phyloP scores from a whole-genome alignment of 2,113 vertebrate species.

The Ginglymostoma cirratum region DNA sequence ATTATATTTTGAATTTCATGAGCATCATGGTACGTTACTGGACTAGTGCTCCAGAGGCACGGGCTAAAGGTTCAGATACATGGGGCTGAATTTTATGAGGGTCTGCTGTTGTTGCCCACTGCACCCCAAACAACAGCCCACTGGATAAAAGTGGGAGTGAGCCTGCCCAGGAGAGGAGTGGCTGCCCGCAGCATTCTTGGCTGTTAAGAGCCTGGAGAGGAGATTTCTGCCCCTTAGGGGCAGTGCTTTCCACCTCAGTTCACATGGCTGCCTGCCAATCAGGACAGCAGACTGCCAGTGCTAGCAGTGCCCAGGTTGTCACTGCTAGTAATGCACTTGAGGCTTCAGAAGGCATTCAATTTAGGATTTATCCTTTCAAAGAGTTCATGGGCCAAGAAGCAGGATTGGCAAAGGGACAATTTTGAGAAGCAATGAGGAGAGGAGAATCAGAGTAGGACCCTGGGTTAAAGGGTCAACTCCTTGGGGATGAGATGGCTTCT shows the following conservation, averaged over 20 bases:
- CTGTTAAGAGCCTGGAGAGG: neutral
- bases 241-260: neutral
- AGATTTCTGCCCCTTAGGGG: too few species aligned
- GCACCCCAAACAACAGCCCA: too few species aligned
- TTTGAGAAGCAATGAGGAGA: too few species aligned
- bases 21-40: neutral
- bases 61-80: neutral
- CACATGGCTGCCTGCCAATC: neutral
- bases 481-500: too few species aligned
- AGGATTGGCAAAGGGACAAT: too few species aligned
- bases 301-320: neutral
- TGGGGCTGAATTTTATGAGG: neutral
- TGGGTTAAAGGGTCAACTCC: too few species aligned
- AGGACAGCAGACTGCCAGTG: neutral
- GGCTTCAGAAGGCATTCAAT: too few species aligned
- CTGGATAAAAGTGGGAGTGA: neutral
- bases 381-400: too few species aligned
- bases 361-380: too few species aligned
- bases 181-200: neutral
- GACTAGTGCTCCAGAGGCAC: neutral
- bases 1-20: neutral
- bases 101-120: neutral
- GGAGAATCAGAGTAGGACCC: too few species aligned
- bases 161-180: neutral
- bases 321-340: too few species aligned